Conservation (phyloP, 1,140 invertebrate species). For the Eumaeus atala region DNA sequence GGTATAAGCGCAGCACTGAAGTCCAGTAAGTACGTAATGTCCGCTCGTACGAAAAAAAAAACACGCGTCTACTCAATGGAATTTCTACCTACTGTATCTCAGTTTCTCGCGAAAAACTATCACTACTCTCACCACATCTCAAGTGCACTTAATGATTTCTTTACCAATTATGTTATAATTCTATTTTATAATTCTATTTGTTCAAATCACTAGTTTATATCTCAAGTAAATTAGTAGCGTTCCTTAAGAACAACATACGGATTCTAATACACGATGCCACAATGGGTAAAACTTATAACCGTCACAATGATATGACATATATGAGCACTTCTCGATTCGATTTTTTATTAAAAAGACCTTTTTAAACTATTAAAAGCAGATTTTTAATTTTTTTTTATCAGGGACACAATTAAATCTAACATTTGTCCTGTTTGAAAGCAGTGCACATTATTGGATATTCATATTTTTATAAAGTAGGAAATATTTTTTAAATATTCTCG, state of each 20-base stretch:
- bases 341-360: neutral
- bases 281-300: conserved; percentile 13
- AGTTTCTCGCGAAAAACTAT: no score
- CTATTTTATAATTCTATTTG: conserved; percentile 25
- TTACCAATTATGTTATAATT: no score
- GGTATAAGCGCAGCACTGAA: no score
- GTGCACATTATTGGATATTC: no score
- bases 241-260: conserved; percentile 20
- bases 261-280: conserved; percentile 3
- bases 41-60: no score
- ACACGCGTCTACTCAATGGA: no score
- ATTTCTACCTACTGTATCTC: no score
- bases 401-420: no score
- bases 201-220: conserved; percentile 3
- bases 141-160: conserved; percentile 66
- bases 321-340: conserved; percentile 28
- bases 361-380: conserved; percentile 14
- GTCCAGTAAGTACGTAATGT: no score
- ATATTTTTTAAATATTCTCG: no score
- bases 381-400: conserved; percentile 29
- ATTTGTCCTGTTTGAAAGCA: no score
- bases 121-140: conserved; percentile 19
- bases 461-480: no score
- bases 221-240: conserved; percentile 16
- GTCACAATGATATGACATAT: conserved; percentile 32